Percentiles rank a stretch among this genome's conserved stretches.
These are phyloP conservation scores for Ectemnius cavifrons DNA, from an alignment of 2,888 invertebrate species.

Conservation along the genomic window DNA sequence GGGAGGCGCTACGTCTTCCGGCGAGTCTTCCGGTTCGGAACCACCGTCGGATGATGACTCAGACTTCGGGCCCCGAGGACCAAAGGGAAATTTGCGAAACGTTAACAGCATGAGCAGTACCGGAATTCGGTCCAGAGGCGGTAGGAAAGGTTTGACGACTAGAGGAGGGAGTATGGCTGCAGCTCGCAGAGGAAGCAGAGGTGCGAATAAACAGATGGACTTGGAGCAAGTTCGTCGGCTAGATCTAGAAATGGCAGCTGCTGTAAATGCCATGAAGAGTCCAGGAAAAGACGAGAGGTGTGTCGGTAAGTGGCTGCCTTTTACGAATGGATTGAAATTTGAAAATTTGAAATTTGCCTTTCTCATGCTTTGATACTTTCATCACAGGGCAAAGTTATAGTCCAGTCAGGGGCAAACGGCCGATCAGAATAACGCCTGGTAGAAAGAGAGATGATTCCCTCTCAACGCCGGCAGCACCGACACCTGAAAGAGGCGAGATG, in stretches of 20 bases:
- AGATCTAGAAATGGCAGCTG: conserved; percentile 77
- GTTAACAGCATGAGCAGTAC: conserved; percentile 36
- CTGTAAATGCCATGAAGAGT: conserved; percentile 76
- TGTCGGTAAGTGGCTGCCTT: conserved; percentile 16
- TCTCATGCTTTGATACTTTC: not conserved
- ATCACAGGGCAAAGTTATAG: conserved; percentile 37
- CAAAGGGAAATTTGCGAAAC: conserved; percentile 63
- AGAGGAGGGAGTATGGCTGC: conserved; percentile 72
- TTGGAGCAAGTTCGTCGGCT: conserved; percentile 73
- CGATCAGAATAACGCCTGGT: conserved; percentile 58
- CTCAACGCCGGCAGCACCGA: too few relatives aligned
- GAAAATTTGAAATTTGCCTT: too few relatives aligned
- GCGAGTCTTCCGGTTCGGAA: conserved; percentile 73
- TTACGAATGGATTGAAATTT: too few relatives aligned
- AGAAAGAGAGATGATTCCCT: conserved; percentile 69
- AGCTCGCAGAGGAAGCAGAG: conserved; percentile 62
- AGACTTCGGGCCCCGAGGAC: conserved; percentile 73
- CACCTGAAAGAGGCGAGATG: not conserved
- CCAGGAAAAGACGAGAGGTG: conserved; percentile 71
- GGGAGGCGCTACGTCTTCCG: conserved; percentile 62
- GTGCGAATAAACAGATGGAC: conserved; percentile 73
- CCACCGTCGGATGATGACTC: conserved; percentile 74
- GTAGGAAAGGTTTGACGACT: conserved; percentile 74
- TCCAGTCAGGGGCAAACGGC: conserved; percentile 62
- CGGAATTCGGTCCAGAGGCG: conserved; percentile 69